Base-by-base conservation (phyloP, 2,113 vertebrate genomes). In the Dicrurus megarhynchus region DNA sequence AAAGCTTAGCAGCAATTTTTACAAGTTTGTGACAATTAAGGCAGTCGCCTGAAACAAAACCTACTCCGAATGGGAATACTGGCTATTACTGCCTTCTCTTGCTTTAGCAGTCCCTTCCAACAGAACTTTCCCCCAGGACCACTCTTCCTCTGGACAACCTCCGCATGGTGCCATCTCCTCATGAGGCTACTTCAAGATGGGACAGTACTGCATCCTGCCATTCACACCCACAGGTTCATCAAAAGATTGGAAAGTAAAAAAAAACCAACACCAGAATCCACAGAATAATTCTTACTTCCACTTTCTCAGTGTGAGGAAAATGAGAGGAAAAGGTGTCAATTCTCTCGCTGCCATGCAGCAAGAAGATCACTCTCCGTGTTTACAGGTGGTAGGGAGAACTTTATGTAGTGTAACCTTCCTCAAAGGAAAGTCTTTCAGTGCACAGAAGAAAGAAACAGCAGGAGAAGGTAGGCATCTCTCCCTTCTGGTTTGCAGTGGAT, bases 391-490 rank as follows among this genome's bases (percentile, higher is more conserved):
- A 52, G 52, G 44, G 32, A 65, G 44, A 87, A 63, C 20, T 80
- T 70, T 3, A 27, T 1, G 1, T 35, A 56, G 60, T 1, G 9
- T 27, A 69, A 44, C 35, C 42, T 56, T 83, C 33, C 47, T 11
- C 57, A 60, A 55, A 78, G 47, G 47, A 52, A 83, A 44, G 19
- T 20, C 52, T 46, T 77, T 75, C 47, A 77, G 44, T 3, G 49
- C 52, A 78, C 19, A 84, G 53, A 67, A 86, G 46, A 41, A 86
- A 86, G 27, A 59, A 76, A 27, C 6, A 19, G 21, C 28, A 86
- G 50, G 50, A 82, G 17, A 84, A 90, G 88, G 95, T 78, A 92
- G 60, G 83, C 56, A 92, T 91, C 78, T 74, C 75, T 94, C 35
- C 33, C 35, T 61, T 84, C 83, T 81, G 67, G 74, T 63, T 88